Percentiles rank a stretch among this genome's conserved stretches.
These are phyloP conservation scores for Orthosia incerta DNA, from an alignment of 2,888 invertebrate species.

Conservation along the genomic window DNA sequence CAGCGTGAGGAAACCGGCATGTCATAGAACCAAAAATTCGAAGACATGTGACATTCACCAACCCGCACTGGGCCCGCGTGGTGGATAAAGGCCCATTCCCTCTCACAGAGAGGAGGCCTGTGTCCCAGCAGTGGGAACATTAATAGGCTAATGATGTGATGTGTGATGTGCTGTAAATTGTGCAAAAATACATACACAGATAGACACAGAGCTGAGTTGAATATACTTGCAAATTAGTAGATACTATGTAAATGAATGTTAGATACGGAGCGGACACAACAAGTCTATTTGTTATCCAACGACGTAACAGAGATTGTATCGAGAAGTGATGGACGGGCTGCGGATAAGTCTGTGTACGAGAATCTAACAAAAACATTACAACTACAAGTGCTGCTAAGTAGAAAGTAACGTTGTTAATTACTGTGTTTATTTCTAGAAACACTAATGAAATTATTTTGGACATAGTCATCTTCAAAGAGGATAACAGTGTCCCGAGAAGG, in stretches of 20 bases:
- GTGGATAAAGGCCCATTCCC: no score
- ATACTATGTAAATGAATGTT: slow-evolving; percentile 53
- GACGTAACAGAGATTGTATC: slow-evolving; percentile 58
- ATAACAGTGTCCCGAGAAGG: background rate
- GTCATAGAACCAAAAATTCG: no score
- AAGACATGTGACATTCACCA: no score
- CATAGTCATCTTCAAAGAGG: background rate
- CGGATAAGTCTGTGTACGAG: slow-evolving; percentile 7
- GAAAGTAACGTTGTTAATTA: slow-evolving; percentile 42
- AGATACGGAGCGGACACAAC: slow-evolving; percentile 51
- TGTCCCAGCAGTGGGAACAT: no score
- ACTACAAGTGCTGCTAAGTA: slow-evolving; percentile 19
- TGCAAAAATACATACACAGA: slow-evolving; percentile 4
- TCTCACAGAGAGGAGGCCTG: no score
- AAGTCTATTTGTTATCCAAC: slow-evolving; percentile 63
- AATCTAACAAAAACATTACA: slow-evolving; percentile 36
- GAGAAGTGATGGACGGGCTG: slow-evolving; percentile 42
- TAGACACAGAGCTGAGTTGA: slow-evolving; percentile 62
- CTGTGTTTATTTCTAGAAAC: slow-evolving; percentile 15
- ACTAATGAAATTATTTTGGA: background rate
- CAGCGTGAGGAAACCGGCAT: no score
- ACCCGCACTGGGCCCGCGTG: no score
- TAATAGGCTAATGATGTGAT: no score
- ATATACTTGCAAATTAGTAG: slow-evolving; percentile 39
- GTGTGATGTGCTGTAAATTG: no score